Conservation (phyloP, 2,113 vertebrate species). For the Perca flavescens region DNA sequence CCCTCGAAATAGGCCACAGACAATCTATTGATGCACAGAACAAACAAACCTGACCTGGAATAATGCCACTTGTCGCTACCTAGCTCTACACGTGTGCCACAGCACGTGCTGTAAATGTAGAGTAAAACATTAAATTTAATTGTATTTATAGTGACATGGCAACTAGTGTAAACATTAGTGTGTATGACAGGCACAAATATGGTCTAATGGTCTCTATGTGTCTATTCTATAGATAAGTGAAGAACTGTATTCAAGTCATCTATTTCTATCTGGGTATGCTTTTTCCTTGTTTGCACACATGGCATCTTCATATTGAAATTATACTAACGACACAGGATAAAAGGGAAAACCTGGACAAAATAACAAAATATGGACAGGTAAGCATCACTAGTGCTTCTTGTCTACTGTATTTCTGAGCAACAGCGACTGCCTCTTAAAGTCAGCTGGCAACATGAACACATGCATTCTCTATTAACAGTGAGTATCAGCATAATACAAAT, state of each 20-base stretch:
- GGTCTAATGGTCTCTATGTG: slow-evolving; percentile 28
- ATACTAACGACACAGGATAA: not conserved
- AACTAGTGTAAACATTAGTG: slow-evolving; percentile 43
- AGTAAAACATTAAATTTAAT: slow-evolving; percentile 5
- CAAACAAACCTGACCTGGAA: slow-evolving; percentile 46
- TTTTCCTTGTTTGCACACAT: not conserved
- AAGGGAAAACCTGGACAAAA: slow-evolving; percentile 1
- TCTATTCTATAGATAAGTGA: not conserved
- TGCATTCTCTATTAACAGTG: not conserved
- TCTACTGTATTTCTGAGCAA: slow-evolving; percentile 12
- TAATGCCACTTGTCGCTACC: slow-evolving; percentile 34
- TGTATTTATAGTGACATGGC: not conserved
- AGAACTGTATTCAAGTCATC: slow-evolving; percentile 40
- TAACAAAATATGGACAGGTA: not conserved
- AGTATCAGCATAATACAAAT: not conserved
- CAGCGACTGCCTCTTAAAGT: not conserved
- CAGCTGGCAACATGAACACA: not conserved
- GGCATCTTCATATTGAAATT: not conserved
- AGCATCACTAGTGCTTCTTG: not conserved
- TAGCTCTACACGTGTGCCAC: slow-evolving; percentile 36
- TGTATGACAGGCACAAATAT: slow-evolving; percentile 6
- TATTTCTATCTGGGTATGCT: not conserved
- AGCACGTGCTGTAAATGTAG: not conserved
- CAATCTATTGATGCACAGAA: slow-evolving; percentile 13
- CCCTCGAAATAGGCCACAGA: slow-evolving; percentile 43